Evolutionary conservation across 2,888 invertebrate species (phyloP).

Genomic region (Julus scandinavius): DNA sequence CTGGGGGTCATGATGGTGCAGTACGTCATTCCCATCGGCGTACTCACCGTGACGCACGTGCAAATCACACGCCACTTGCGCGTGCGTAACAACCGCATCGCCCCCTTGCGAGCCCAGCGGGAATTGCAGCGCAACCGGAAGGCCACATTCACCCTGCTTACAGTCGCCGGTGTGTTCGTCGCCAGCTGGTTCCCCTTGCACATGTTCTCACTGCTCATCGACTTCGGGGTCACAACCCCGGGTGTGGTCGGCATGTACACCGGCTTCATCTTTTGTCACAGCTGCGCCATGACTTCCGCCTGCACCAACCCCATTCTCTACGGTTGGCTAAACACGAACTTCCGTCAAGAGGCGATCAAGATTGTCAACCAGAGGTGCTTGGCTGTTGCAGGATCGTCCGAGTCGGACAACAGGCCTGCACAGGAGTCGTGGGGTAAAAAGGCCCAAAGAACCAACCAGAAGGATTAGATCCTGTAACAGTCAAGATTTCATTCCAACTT

Average conservation of each 20-base stretch:
- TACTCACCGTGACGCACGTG: constrained; percentile 68
- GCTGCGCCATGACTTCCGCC: constrained; percentile 71
- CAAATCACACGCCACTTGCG: constrained; percentile 67
- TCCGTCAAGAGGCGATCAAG: constrained; percentile 63
- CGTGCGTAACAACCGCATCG: constrained; percentile 59
- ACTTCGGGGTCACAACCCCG: constrained; percentile 63
- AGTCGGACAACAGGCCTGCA: neutral
- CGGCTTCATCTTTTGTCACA: constrained; percentile 69
- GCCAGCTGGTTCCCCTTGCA: constrained; percentile 72
- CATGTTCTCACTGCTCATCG: constrained; percentile 68
- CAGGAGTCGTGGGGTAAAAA: neutral
- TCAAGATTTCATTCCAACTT: too few relatives aligned
- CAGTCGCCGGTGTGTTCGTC: constrained; percentile 71
- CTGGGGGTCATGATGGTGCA: constrained; percentile 68
- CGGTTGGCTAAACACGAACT: constrained; percentile 73
- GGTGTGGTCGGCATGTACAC: constrained; percentile 63
- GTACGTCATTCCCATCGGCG: constrained; percentile 68
- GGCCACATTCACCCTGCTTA: constrained; percentile 68
- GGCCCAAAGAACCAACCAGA: too few relatives aligned
- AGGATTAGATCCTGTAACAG: too few relatives aligned
- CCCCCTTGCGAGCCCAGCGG: constrained; percentile 54
- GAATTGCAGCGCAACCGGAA: constrained; percentile 62
- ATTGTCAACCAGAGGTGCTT: neutral
- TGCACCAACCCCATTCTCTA: constrained; percentile 73
- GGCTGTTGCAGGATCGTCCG: neutral